Evolutionary conservation across 2,113 vertebrate species (phyloP).

Genomic region (Pelecanoides urinatrix): DNA sequence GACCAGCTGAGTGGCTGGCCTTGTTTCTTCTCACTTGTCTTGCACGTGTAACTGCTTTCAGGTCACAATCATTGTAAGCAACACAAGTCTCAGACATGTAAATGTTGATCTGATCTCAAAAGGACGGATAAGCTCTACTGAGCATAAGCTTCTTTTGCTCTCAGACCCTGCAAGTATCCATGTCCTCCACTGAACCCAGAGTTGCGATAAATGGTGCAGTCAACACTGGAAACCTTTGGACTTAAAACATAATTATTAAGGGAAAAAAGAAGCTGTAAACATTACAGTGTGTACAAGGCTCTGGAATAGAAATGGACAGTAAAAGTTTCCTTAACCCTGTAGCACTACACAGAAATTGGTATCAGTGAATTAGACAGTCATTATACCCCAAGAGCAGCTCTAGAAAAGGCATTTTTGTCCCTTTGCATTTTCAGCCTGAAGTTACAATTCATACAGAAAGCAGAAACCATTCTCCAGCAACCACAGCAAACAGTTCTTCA

Average conservation of each 20-base stretch:
- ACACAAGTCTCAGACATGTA: constrained; percentile 26
- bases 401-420: not conserved
- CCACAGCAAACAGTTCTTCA: not conserved
- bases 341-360: not conserved
- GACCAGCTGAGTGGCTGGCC: not conserved
- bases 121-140: constrained; percentile 25
- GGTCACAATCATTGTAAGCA: not conserved
- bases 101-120: constrained; percentile 27
- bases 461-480: not conserved
- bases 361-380: not conserved
- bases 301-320: not conserved
- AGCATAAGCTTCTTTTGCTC: constrained; percentile 40
- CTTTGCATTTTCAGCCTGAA: not conserved
- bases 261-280: not conserved
- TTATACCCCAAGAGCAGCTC: not conserved
- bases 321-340: not conserved
- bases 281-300: not conserved
- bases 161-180: not conserved
- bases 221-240: not conserved
- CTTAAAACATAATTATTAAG: not conserved
- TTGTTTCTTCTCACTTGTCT: not conserved
- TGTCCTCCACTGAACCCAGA: not conserved
- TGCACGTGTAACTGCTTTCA: not conserved
- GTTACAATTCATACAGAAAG: not conserved
- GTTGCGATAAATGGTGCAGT: not conserved